These are phyloP conservation scores for Varecia variegata DNA, from an alignment of 2,797 vertebrate species.

Conservation along the genomic window DNA sequence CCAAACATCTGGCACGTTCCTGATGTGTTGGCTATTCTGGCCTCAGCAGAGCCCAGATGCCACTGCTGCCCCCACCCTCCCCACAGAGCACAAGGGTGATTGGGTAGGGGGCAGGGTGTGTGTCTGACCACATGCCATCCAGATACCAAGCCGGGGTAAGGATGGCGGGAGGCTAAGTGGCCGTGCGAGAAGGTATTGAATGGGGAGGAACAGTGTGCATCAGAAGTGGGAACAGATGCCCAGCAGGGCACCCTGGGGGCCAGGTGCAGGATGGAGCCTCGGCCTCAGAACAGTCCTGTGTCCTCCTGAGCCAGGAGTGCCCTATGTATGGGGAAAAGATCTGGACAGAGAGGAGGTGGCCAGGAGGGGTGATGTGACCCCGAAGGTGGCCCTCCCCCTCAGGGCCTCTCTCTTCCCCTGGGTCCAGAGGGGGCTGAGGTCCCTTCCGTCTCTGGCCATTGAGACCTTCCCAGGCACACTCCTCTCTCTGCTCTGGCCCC, in stretches of 20 bases:
- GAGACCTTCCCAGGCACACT: background rate
- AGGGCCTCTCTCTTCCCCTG: background rate
- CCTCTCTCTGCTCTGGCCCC: background rate
- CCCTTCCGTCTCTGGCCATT: background rate
- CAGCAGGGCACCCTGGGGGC: background rate
- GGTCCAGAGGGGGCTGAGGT: background rate
- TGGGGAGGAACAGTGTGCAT: accelerated
- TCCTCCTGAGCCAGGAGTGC: background rate
- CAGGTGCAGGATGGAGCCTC: background rate
- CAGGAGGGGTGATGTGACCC: background rate
- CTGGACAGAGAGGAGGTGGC: too few species aligned
- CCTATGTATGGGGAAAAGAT: background rate
- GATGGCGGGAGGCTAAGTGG: background rate
- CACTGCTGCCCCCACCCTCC: background rate
- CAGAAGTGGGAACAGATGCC: background rate
- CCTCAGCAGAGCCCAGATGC: background rate
- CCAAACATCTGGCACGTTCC: background rate
- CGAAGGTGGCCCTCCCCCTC: background rate
- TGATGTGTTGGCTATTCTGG: background rate
- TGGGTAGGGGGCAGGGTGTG: background rate
- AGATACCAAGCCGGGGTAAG: constrained; percentile 11
- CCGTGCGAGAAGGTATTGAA: background rate
- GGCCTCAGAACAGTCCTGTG: background rate
- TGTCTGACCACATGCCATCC: background rate
- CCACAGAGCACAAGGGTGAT: background rate